Conservation (phyloP, 2,113 vertebrate genomes). For the Trinectes maculatus region DNA sequence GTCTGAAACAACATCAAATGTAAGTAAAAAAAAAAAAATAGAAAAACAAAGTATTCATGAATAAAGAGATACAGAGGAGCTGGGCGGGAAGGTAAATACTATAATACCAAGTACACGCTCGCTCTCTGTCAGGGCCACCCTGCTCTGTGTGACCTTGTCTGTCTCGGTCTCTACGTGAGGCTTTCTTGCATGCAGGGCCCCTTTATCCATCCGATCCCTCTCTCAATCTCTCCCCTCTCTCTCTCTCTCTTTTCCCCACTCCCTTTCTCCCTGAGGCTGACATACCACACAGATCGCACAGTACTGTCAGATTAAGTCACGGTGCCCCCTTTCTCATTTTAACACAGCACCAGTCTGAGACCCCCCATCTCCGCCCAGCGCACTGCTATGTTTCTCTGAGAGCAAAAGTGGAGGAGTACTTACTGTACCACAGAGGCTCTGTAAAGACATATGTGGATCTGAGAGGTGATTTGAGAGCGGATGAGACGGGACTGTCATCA, state of each 20-base stretch:
- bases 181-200: constrained; percentile 71
- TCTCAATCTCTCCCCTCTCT: constrained; percentile 54
- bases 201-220: constrained; percentile 75
- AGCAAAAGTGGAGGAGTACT: constrained; percentile 47
- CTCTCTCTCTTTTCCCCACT: constrained; percentile 40
- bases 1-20: constrained; percentile 12
- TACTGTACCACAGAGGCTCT: constrained; percentile 67
- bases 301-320: constrained; percentile 81
- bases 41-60: constrained; percentile 1
- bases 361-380: constrained; percentile 51
- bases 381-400: constrained; percentile 48
- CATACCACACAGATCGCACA: constrained; percentile 81
- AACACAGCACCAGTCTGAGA: constrained; percentile 68
- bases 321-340: constrained; percentile 74
- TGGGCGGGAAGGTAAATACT: constrained; percentile 60
- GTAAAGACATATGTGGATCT: constrained; percentile 64
- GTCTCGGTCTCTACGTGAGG: constrained; percentile 73
- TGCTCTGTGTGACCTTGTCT: constrained; percentile 82
- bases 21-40: constrained; percentile 9
- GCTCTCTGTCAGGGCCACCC: constrained; percentile 76
- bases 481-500: constrained; percentile 70
- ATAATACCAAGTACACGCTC: constrained; percentile 60
- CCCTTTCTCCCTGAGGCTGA: constrained; percentile 69
- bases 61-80: constrained; percentile 36
- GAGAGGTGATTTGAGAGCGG: constrained; percentile 59